phyloP scores from a whole-genome alignment of 2,113 vertebrate species.

The Fulica atra region DNA sequence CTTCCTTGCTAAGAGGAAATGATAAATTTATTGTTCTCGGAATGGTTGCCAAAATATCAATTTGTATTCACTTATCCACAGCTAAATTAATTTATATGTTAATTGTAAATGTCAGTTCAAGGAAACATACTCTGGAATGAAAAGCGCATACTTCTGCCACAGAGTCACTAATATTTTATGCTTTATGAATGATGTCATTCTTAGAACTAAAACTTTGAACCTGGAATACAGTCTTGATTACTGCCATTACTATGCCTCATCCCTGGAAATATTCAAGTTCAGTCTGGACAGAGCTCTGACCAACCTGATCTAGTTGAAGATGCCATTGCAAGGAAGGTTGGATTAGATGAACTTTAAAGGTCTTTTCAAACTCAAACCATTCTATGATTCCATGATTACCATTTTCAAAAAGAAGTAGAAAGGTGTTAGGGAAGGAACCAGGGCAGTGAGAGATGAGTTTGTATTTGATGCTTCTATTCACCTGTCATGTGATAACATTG shows the following conservation, averaged over 20 bases:
- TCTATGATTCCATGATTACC: background rate
- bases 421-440: background rate
- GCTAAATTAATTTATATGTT: slow-evolving; percentile 16
- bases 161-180: background rate
- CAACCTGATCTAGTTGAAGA: background rate
- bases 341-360: background rate
- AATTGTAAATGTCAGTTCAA: background rate
- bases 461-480: background rate
- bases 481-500: background rate
- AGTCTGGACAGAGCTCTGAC: background rate
- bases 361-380: background rate
- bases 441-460: background rate
- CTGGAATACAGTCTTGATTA: background rate
- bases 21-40: background rate
- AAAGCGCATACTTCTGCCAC: background rate
- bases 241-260: background rate
- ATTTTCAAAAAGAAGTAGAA: background rate
- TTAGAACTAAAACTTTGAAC: background rate
- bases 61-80: background rate
- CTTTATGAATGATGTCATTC: background rate
- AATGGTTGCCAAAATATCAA: background rate
- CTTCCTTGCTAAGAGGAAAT: background rate
- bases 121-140: background rate
- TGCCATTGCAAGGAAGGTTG: background rate
- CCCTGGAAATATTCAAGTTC: background rate